Evolutionary conservation across 2,888 invertebrate species (phyloP), one percentile per base, ranked within the genome.

Genomic region (Aphrophora alni): DNA sequence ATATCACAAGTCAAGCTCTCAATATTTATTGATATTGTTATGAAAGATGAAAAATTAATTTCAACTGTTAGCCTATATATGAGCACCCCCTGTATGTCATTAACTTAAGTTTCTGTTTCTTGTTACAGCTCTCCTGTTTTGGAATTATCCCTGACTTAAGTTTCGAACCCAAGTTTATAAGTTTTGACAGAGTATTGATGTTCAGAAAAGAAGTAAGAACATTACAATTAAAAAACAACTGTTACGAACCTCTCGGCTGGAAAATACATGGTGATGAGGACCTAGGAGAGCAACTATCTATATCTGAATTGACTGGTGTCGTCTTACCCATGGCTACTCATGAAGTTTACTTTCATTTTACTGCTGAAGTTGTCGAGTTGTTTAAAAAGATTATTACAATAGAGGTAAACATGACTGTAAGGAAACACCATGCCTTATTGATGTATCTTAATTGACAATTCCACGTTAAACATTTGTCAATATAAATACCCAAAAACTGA

Each of bases 241-340:
- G 69, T 27, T 80, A 76, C 59, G 71, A 76, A 17, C 80, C 80
- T 24, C 51, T 80, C 7, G 76, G 76, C 17, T 80, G 80, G 80
- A n/a, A 38, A 8, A 27, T 80, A n/a, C 33, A 76, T 12, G 71
- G 71, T 10, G 14, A 72, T 10, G 24, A 51, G 12, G 33, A 68
- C 28, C 70, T 80, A 24, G 44, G 33, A 10, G 33, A 74, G 17
- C 75, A 80, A 51, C 25, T 80, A 17, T 72, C 76, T 71, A 24
- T 80, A 33, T 28, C 24, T 21, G 33, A 28, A 8, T 5, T 26
- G 0, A 28, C 38, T 33, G 73, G 73, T 4, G n/a, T 73, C 5
- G 38, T 73, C 4, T 8, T 10, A 12, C 73, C 73, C 2, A 28
- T 73, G 24, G 21, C n/a, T 27, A 28, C n/a, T 21, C 21, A 38